A percentile compares a stretch with the other conserved stretches of the same genome.
These are phyloP conservation scores for Chouioia cunea DNA, from an alignment of 2,888 invertebrate genomes.

Conservation along the genomic window DNA sequence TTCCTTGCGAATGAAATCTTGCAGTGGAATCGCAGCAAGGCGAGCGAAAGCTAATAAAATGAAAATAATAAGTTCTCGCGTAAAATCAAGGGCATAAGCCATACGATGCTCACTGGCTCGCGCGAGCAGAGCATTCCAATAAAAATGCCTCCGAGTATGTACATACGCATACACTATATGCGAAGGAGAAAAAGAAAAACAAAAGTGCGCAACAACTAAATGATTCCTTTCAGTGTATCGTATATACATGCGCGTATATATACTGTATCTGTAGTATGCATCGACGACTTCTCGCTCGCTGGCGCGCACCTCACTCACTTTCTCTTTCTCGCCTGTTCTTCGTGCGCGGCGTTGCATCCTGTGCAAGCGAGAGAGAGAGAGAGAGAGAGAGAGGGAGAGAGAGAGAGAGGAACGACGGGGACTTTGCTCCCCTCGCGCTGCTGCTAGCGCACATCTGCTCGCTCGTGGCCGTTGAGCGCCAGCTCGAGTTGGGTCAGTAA, in stretches of 20 bases:
- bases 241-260: background rate
- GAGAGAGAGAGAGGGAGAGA: slow-evolving; percentile 10
- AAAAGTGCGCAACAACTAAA: background rate
- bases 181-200: background rate
- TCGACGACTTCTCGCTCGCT: slow-evolving; percentile 2
- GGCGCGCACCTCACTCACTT: background rate
- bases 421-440: slow-evolving; percentile 5
- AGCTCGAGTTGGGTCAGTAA: slow-evolving; percentile 33
- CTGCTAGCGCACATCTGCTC: slow-evolving; percentile 31
- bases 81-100: too few relatives aligned
- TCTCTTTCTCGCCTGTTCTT: slow-evolving; percentile 17
- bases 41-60: too few relatives aligned
- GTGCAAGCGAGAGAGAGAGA: slow-evolving; percentile 1
- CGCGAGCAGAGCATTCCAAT: too few relatives aligned
- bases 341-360: slow-evolving; percentile 30
- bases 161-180: too few relatives aligned
- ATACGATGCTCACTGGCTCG: too few relatives aligned
- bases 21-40: too few relatives aligned
- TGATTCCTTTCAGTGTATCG: slow-evolving; percentile 8
- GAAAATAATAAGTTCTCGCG: too few relatives aligned
- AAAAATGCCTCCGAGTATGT: too few relatives aligned
- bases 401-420: background rate
- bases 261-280: background rate
- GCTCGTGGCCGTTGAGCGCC: slow-evolving; percentile 3
- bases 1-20: too few relatives aligned